Conservation (phyloP, 2,888 invertebrate genomes). For the Zelleria hepariella region DNA sequence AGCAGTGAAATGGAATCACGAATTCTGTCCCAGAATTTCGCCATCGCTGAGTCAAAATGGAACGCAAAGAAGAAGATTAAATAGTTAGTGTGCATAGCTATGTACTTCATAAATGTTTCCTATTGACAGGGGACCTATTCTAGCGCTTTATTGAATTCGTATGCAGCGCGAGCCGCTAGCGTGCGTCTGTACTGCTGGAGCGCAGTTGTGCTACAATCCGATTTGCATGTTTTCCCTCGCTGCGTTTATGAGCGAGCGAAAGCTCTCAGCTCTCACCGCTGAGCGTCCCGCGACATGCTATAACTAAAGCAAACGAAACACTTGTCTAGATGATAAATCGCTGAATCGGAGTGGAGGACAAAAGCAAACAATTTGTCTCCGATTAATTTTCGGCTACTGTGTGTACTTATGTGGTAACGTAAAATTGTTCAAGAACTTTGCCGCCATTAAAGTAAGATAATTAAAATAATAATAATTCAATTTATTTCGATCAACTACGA, state of each 20-base stretch:
- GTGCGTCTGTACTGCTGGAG: background rate
- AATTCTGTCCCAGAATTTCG: too few relatives aligned
- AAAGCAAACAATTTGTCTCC: background rate
- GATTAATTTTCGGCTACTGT: background rate
- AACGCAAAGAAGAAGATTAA: too few relatives aligned
- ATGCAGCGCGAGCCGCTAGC: background rate
- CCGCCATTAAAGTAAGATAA: too few relatives aligned
- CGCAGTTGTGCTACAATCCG: background rate
- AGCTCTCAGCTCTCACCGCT: background rate
- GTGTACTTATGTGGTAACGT: background rate
- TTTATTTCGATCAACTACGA: too few relatives aligned
- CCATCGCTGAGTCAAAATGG: too few relatives aligned
- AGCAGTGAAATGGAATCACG: too few relatives aligned
- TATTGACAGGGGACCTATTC: background rate
- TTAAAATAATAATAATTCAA: too few relatives aligned
- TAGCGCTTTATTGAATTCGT: background rate
- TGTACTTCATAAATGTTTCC: background rate
- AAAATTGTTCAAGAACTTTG: background rate
- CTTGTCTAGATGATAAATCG: background rate
- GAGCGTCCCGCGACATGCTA: background rate
- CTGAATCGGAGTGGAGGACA: background rate
- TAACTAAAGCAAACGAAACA: background rate
- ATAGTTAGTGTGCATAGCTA: too few relatives aligned
- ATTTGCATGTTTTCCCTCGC: background rate
- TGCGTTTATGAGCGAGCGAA: background rate